Percentiles rank a stretch among this genome's conserved stretches.
Evolutionary conservation across 2,113 vertebrate species (phyloP).

Genomic region (Gymnocephalus cernua): DNA sequence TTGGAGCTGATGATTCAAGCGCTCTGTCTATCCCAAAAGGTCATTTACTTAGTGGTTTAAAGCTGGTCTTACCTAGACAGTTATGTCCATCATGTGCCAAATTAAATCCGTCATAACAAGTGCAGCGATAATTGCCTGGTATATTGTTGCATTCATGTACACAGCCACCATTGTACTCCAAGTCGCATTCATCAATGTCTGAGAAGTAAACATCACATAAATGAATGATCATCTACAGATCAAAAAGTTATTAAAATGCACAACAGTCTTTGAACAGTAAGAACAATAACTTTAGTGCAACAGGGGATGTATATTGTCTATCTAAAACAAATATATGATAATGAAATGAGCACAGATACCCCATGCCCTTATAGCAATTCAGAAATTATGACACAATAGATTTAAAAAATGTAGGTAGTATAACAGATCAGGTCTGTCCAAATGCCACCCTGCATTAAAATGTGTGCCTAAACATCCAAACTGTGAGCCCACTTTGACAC

Average conservation of each 20-base stretch:
- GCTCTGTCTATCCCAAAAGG: not conserved
- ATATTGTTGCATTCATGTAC: slow-evolving; percentile 98
- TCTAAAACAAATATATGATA: not conserved
- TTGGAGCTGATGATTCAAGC: slow-evolving; percentile 19
- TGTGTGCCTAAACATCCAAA: not conserved
- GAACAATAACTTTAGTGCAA: not conserved
- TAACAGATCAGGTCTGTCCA: not conserved
- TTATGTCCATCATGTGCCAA: slow-evolving; percentile 97
- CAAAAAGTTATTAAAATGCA: not conserved
- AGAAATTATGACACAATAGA: not conserved
- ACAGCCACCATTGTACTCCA: slow-evolving; percentile 94
- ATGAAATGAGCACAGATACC: not conserved
- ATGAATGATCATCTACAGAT: slow-evolving; percentile 59
- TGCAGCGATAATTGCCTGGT: slow-evolving; percentile 97
- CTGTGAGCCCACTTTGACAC: not conserved
- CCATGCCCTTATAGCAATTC: not conserved
- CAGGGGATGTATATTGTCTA: not conserved
- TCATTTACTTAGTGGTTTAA: slow-evolving; percentile 15
- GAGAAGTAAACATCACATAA: slow-evolving; percentile 67
- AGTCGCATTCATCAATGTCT: slow-evolving; percentile 97
- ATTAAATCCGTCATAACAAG: slow-evolving; percentile 96
- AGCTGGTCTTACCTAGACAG: slow-evolving; percentile 91
- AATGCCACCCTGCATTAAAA: not conserved
- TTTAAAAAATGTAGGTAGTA: not conserved
- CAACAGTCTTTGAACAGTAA: not conserved